Conservation (phyloP, 2,797 vertebrate species). For the Pogonophryne albipinna region DNA sequence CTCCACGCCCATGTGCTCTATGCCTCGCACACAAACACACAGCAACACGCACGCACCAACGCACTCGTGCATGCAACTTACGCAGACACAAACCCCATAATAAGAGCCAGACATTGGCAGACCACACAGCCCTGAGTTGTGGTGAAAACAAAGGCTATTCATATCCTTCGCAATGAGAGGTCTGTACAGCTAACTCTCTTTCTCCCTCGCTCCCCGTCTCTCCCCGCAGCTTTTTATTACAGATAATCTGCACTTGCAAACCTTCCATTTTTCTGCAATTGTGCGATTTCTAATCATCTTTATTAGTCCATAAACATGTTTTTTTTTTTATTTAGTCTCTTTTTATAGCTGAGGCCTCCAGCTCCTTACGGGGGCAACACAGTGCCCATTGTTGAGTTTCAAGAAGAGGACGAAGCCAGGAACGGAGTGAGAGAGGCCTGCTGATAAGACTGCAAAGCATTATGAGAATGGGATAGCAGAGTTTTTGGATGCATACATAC, state of each 20-base stretch:
- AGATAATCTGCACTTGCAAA: conserved; percentile 82
- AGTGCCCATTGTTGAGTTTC: conserved; percentile 72
- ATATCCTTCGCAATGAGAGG: conserved; percentile 87
- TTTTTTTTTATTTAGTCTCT: conserved; percentile 53
- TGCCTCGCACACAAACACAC: conserved; percentile 47
- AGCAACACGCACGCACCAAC: conserved; percentile 44
- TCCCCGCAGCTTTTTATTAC: conserved; percentile 82
- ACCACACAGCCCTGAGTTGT: conserved; percentile 86
- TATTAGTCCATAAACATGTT: conserved; percentile 82
- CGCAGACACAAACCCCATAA: conserved; percentile 86
- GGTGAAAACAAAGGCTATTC: conserved; percentile 89
- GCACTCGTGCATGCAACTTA: conserved; percentile 84
- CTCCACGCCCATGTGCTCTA: conserved; percentile 41
- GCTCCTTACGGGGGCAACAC: conserved; percentile 71
- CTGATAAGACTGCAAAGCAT: conserved; percentile 75
- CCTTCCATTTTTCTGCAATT: conserved; percentile 79
- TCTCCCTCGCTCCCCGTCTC: conserved; percentile 63
- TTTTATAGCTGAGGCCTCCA: conserved; percentile 64
- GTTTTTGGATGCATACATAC: conserved; percentile 39
- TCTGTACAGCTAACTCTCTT: conserved; percentile 77
- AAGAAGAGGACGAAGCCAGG: conserved; percentile 69
- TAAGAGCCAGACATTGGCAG: conserved; percentile 89
- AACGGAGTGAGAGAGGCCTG: conserved; percentile 61
- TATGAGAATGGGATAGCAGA: conserved; percentile 58
- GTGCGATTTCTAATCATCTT: conserved; percentile 83